Evolutionary conservation across 2,888 invertebrate species (phyloP).

Genomic region (Aproaerema taeniolella): DNA sequence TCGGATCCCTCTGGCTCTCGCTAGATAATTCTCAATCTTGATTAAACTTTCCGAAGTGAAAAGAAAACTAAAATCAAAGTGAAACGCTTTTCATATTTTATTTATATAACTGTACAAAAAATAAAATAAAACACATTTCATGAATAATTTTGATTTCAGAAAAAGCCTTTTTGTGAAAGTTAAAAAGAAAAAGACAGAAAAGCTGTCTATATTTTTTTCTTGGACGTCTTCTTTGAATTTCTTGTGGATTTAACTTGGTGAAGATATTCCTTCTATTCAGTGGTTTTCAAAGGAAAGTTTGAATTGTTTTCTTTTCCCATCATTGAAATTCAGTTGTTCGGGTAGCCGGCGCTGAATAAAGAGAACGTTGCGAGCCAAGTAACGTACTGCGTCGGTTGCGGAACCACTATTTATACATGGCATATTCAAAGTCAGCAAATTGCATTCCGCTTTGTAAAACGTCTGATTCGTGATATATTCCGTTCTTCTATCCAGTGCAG

Average conservation of each 20-base stretch:
- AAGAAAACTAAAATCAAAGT: slow-evolving; percentile 39
- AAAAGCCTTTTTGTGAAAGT: slow-evolving; percentile 5
- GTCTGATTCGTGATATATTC: too few relatives aligned
- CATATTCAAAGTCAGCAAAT: too few relatives aligned
- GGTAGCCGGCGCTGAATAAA: slow-evolving; percentile 5
- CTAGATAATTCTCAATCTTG: slow-evolving; percentile 50
- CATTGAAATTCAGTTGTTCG: slow-evolving; percentile 38
- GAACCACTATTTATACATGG: too few relatives aligned
- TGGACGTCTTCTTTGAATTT: too few relatives aligned
- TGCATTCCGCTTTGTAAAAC: too few relatives aligned
- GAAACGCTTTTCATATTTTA: slow-evolving; percentile 25
- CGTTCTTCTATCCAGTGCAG: too few relatives aligned
- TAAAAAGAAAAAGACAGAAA: too few relatives aligned
- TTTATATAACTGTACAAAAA: slow-evolving; percentile 11
- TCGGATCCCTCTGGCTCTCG: slow-evolving; percentile 34
- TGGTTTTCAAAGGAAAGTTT: slow-evolving; percentile 24
- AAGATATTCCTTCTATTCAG: slow-evolving; percentile 21
- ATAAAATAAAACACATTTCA: slow-evolving; percentile 8
- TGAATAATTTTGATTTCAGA: slow-evolving; percentile 8
- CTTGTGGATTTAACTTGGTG: slow-evolving; percentile 2
- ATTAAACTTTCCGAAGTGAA: slow-evolving; percentile 45
- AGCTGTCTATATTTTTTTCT: too few relatives aligned
- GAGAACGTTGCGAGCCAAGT: too few relatives aligned
- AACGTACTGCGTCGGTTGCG: too few relatives aligned
- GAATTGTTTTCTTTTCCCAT: slow-evolving; percentile 34